Evolutionary conservation across 2,797 vertebrate species (phyloP).

Genomic region (Falco naumanni): DNA sequence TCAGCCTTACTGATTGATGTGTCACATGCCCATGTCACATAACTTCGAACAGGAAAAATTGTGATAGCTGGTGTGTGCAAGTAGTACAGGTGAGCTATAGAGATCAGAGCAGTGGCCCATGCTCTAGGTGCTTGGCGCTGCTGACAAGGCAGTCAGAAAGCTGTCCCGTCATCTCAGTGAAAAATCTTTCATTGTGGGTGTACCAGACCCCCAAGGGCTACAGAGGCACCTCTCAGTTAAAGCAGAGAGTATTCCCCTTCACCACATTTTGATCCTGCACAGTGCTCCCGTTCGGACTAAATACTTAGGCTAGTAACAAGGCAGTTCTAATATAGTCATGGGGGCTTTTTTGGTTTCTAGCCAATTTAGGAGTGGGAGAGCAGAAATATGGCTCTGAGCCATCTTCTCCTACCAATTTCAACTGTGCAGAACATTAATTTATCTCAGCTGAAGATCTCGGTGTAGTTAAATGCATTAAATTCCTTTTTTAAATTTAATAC

Average conservation of each 20-base stretch:
- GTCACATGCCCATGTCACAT: neutral
- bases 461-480: neutral
- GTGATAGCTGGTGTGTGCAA: neutral
- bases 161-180: neutral
- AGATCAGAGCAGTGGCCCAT: neutral
- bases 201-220: neutral
- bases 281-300: neutral
- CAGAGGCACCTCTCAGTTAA: neutral
- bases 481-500: neutral
- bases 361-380: neutral
- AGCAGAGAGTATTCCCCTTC: neutral
- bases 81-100: neutral
- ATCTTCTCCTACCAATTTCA: neutral
- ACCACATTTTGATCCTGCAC: neutral
- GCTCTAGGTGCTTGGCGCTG: neutral
- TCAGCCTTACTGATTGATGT: neutral
- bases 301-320: neutral
- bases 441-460: neutral
- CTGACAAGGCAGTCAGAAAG: neutral
- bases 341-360: neutral
- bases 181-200: neutral
- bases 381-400: neutral
- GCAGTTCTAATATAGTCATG: neutral
- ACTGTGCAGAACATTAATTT: neutral
- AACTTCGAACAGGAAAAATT: neutral